Percentiles rank a stretch among this genome's conserved stretches.
Evolutionary conservation across 2,113 vertebrate genomes (phyloP).

Genomic region (Haemorhous mexicanus): DNA sequence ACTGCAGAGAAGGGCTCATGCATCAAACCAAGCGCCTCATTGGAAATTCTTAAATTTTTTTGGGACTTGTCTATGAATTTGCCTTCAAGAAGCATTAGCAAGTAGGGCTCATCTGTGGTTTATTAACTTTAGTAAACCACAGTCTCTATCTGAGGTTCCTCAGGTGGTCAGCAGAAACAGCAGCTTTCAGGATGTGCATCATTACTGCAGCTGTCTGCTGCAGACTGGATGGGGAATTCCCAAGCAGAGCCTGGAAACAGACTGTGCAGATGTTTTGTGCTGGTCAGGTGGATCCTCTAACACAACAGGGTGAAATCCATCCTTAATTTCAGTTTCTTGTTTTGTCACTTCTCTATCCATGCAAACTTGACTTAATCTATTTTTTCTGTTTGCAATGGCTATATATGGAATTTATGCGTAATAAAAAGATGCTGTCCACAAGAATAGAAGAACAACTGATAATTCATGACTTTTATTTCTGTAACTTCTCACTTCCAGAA

Average conservation of each 20-base stretch:
- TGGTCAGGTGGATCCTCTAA: background rate
- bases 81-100: background rate
- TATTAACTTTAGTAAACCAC: background rate
- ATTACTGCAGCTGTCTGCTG: background rate
- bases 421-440: background rate
- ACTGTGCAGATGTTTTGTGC: background rate
- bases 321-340: background rate
- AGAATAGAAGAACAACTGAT: constrained; percentile 29
- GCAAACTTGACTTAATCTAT: background rate
- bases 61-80: background rate
- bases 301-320: background rate
- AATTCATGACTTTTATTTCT: constrained; percentile 46
- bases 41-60: background rate
- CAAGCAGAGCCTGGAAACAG: background rate
- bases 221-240: background rate
- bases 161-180: background rate
- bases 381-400: background rate
- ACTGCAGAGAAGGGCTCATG: background rate
- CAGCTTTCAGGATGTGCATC: background rate
- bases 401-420: background rate
- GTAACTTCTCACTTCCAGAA: constrained; percentile 45
- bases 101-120: background rate
- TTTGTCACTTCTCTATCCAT: background rate
- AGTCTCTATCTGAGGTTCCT: background rate
- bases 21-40: background rate